Conservation (phyloP, 2,113 vertebrate genomes). For the Sterna hirundo region DNA sequence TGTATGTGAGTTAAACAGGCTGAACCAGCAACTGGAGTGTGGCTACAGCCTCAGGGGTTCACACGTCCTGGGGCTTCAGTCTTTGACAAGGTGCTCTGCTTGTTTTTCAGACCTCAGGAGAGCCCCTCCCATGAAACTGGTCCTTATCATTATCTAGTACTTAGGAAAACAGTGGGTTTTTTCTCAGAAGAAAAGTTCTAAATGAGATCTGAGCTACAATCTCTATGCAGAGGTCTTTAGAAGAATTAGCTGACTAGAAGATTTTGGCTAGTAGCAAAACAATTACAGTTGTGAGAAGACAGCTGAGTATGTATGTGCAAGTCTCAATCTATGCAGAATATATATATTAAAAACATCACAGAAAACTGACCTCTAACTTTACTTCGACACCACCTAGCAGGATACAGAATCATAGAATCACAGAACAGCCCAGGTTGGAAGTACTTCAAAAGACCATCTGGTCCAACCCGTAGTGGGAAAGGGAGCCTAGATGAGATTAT, state of each 20-base stretch:
- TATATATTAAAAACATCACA: background rate
- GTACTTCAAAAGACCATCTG: background rate
- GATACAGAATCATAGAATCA: background rate
- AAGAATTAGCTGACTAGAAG: background rate
- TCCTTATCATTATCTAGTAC: background rate
- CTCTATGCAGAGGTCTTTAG: background rate
- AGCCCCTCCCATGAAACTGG: background rate
- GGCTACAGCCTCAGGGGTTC: background rate
- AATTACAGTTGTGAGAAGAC: background rate
- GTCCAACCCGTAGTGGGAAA: background rate
- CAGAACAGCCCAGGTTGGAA: background rate
- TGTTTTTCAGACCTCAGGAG: background rate
- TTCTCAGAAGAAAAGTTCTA: background rate
- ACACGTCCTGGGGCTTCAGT: accelerated
- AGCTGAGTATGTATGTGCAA: background rate
- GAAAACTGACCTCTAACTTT: background rate
- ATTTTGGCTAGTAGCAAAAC: background rate
- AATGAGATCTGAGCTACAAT: background rate
- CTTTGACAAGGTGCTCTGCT: background rate
- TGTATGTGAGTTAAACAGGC: background rate
- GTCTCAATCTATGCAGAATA: background rate
- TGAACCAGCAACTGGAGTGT: background rate
- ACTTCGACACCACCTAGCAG: background rate
- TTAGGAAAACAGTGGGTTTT: background rate
- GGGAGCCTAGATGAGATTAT: background rate